Percentiles rank a stretch among this genome's conserved stretches.
Evolutionary conservation across 2,888 invertebrate genomes (phyloP).

Genomic region (Drosophila gaucha): DNA sequence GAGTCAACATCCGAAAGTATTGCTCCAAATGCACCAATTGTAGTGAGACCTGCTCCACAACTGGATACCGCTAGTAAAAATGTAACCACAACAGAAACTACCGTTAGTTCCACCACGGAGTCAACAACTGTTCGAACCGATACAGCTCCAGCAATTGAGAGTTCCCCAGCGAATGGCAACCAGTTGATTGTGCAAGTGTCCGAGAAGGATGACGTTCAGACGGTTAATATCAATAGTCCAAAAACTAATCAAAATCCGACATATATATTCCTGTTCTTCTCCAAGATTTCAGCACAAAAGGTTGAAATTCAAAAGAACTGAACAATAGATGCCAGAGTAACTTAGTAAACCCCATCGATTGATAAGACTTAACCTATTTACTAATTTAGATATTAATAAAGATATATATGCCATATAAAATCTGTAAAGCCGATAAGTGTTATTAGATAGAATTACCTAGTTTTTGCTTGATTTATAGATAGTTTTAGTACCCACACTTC

Average conservation of each 20-base stretch:
- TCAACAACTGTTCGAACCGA: no score
- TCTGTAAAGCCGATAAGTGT: no score
- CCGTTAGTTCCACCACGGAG: no score
- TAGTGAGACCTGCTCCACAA: no score
- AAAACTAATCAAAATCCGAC: neutral
- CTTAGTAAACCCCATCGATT: neutral
- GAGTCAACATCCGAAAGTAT: no score
- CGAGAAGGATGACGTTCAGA: constrained; percentile 10
- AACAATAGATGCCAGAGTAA: neutral
- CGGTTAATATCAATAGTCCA: constrained; percentile 12
- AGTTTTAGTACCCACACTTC: no score
- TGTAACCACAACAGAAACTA: no score
- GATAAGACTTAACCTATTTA: neutral
- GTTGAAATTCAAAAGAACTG: constrained; percentile 7
- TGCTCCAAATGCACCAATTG: no score
- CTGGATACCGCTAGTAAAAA: no score
- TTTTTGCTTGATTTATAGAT: no score
- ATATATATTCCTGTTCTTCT: constrained; percentile 15
- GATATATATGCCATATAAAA: neutral
- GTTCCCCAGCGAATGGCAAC: neutral
- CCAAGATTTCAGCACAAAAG: neutral
- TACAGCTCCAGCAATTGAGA: neutral
- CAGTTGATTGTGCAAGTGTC: constrained; percentile 9
- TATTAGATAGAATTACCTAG: no score
- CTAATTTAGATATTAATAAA: neutral